Evolutionary conservation across 2,113 vertebrate genomes (phyloP), one percentile per base, ranked within the genome.

Genomic region (Catharus minimus): DNA sequence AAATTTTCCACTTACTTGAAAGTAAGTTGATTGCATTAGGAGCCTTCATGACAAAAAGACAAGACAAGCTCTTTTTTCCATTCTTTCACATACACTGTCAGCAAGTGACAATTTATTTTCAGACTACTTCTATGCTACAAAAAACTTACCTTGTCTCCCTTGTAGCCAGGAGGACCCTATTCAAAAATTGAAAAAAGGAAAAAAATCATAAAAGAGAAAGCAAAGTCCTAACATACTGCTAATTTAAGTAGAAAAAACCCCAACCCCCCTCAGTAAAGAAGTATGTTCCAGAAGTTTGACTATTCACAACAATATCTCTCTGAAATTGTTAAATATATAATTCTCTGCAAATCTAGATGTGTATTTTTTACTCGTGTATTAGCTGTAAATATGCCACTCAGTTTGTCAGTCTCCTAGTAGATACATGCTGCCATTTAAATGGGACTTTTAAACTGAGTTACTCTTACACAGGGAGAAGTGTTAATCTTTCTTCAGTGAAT

Each of bases 131-230:
- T 73, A 58, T 32, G 60, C 52, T 57, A 14, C 43, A 68, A 84
- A 26, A 69, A 91, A 74, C 97, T 96, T 95, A 98, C 98, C 98
- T 98, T 98, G 71, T 97, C 97, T 80, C 98, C 98, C 66, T 98
- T 98, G 88, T 97, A 98, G 26, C 98, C 98, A 78, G 97, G 91
- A 89, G 53, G 79, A 60, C 98, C 98, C 98, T 99, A 92, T 69
- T 94, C 18, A 46, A 91, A 95, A 90, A 80, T 38, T 64, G 5
- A 71, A 55, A 67, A 28, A 50, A 16, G 1, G 1, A 13, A 43
- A 20, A 20, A 68, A 58, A 62, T 73, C 13, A 75, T 64, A 67
- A 66, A 58, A 82, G 39, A 60, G 22, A 88, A 76, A 65, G 38
- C 21, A 73, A 91, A 82, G 17, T 4, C 2, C 4, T 49, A 65